A percentile compares a stretch with the other conserved stretches of the same genome.
Evolutionary conservation across 2,797 vertebrate genomes (phyloP).

Genomic region (Notolepis coatsorum): DNA sequence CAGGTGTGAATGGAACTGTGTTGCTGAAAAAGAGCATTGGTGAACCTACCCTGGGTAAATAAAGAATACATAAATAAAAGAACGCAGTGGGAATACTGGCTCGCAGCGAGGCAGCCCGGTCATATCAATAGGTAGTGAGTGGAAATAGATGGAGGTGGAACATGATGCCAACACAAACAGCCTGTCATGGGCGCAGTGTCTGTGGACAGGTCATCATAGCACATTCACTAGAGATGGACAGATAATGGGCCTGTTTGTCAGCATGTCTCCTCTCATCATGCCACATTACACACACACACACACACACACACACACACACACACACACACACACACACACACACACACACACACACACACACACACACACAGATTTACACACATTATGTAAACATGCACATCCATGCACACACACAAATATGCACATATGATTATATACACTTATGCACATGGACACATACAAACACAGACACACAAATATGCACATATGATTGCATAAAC

Average conservation of each 20-base stretch:
- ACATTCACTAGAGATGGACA: conserved; percentile 29
- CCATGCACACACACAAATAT: background rate
- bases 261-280: conserved; percentile 21
- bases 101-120: conserved; percentile 2
- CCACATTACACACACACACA: background rate
- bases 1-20: too few relatives aligned
- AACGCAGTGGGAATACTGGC: too few relatives aligned
- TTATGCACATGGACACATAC: conserved; percentile 5
- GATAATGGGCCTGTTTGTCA: conserved; percentile 38
- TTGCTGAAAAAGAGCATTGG: too few relatives aligned
- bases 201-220: conserved; percentile 25
- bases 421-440: conserved; percentile 37
- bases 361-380: background rate
- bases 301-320: background rate
- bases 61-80: too few relatives aligned
- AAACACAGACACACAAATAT: background rate
- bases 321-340: background rate
- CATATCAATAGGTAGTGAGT: conserved; percentile 21
- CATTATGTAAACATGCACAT: background rate
- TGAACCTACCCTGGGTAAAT: too few relatives aligned
- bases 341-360: background rate
- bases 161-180: conserved; percentile 18
- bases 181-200: conserved; percentile 26
- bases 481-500: conserved; percentile 37
- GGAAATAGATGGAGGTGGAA: conserved; percentile 5